phyloP scores from a whole-genome alignment of 2,888 invertebrate genomes.

The Ceramica pisi region DNA sequence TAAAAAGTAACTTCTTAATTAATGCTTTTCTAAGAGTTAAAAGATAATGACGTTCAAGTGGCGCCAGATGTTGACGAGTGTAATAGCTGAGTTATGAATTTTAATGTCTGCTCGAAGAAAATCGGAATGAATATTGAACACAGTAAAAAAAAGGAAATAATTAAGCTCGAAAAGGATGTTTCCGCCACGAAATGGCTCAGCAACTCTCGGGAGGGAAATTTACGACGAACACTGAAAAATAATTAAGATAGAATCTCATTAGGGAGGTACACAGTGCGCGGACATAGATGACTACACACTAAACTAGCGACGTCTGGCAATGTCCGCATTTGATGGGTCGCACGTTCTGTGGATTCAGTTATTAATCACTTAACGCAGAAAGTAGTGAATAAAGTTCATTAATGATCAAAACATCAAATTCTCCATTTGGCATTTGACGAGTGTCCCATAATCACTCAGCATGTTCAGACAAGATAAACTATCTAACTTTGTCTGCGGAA shows the following conservation, averaged over 20 bases:
- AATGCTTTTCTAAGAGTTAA: constrained; percentile 81
- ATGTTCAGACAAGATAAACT: constrained; percentile 29
- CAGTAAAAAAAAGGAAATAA: constrained; percentile 83
- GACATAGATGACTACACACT: constrained; percentile 53
- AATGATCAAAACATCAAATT: constrained; percentile 47
- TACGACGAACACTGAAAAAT: constrained; percentile 82
- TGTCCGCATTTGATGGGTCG: constrained; percentile 24
- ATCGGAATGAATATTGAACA: constrained; percentile 87
- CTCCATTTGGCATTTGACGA: constrained; percentile 48
- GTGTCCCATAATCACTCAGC: constrained; percentile 33
- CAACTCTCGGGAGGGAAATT: constrained; percentile 78
- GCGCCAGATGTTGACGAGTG: constrained; percentile 88
- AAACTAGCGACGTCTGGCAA: constrained; percentile 33
- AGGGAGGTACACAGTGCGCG: constrained; percentile 70
- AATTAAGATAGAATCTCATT: constrained; percentile 85
- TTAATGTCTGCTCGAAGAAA: constrained; percentile 85
- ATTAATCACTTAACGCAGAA: constrained; percentile 44
- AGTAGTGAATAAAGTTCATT: constrained; percentile 41
- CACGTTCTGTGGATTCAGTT: constrained; percentile 22
- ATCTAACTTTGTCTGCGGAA: constrained; percentile 25
- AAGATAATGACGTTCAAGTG: constrained; percentile 82
- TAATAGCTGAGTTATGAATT: constrained; percentile 88
- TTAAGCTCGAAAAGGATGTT: constrained; percentile 84
- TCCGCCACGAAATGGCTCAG: constrained; percentile 80
- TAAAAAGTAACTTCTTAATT: constrained; percentile 79